Base-by-base conservation (phyloP, 1,140 invertebrate species). In the Psix sp. region DNA sequence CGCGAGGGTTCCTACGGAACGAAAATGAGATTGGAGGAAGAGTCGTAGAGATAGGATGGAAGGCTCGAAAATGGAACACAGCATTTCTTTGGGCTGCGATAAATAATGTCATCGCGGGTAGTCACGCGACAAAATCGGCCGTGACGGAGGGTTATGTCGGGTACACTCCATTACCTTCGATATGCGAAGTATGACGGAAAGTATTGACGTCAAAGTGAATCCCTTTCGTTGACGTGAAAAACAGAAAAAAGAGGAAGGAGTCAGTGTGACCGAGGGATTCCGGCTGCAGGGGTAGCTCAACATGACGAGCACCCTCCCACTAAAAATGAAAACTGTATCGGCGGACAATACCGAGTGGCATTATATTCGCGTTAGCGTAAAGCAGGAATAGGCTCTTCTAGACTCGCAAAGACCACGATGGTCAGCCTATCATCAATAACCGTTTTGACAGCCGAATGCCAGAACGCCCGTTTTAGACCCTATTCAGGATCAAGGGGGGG, bases 361-460 rank as follows among this genome's bases (percentile, higher is more conserved):
- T 85, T 85, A 85, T 84, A 79, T 80, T 81, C 78, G 77, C 83
- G 80, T 84, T 84, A 84, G 78, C 70, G 62, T 40, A 42, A 63
- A 56, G 60, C 67, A 57, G 68, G 67, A 68, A 54, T 71, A 51
- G 54, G 40, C 51, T 56, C 57, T 56, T 45, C 56, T 76, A 57
- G 60, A 43, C 42, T 51, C 18, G 66, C 35, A 59, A 77, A 78
- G 71, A 75, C 74, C 73, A 74, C 72, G 73, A 59, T 62, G 77
- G 82, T 83, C 81, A 83, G 77, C 76, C 59, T 56, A 66, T 62
- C 82, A 85, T 86, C 83, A 84, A 85, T 85, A 86, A 85, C 77
- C 74, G 46, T 38, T 70, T 75, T 83, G 84, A 84, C 84, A 83
- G 81, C 67, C 40, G 54, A 75, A 63, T 46, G 18, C 66, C 56